Percentiles rank a stretch among this genome's conserved stretches.
phyloP scores from a whole-genome alignment of 2,888 invertebrate species.

The Creontiades dilutus region DNA sequence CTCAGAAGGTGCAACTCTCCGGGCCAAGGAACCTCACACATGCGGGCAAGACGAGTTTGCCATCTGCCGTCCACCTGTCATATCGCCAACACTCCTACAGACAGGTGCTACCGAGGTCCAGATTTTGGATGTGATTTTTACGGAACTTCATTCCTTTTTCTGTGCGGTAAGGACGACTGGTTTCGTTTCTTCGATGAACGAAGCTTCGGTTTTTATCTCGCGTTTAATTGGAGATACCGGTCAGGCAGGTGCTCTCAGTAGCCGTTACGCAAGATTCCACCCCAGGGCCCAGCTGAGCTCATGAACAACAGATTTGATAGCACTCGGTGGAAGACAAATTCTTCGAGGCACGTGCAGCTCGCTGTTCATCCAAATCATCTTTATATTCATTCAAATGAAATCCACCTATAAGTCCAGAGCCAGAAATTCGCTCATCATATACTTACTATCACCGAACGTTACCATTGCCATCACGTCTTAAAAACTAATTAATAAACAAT shows the following conservation, averaged over 20 bases:
- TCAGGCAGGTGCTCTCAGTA: neutral
- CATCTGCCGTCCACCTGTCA: conserved; percentile 13
- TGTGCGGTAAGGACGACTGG: neutral
- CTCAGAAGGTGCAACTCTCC: neutral
- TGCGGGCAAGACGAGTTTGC: conserved; percentile 25
- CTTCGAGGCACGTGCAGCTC: no score
- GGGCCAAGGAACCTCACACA: neutral
- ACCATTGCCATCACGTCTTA: no score
- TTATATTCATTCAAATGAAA: no score
- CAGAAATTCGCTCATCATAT: no score
- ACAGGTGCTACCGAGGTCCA: neutral
- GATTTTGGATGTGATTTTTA: conserved; percentile 17
- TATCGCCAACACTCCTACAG: neutral
- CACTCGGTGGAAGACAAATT: no score
- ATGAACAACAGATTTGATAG: no score
- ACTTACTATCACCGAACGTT: no score
- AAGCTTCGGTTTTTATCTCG: neutral
- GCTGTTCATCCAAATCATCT: no score
- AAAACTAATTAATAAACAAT: no score
- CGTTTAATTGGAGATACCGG: neutral
- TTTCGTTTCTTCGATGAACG: neutral
- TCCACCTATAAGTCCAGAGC: no score
- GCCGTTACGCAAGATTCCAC: conserved; percentile 15
- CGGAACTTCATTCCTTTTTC: neutral
- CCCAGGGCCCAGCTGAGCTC: neutral